Base-by-base conservation (phyloP, 2,113 vertebrate genomes). In the Barbus barbus region DNA sequence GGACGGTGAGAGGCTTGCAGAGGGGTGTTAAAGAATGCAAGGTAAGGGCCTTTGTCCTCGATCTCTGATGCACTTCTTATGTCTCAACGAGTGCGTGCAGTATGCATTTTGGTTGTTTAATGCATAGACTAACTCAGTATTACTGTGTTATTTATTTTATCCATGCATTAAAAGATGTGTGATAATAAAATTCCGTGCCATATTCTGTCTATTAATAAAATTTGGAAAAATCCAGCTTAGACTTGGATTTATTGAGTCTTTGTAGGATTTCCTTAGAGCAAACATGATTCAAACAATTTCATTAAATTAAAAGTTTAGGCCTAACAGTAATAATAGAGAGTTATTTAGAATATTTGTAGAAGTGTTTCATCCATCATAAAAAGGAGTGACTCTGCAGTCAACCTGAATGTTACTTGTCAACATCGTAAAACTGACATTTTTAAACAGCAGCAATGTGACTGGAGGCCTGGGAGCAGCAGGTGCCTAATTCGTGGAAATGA, bases 1-100 rank as follows among this genome's bases (percentile, higher is more conserved):
- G 38, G 60, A 67, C 44, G 20, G 12, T 11, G 63, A 71, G 31
- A 38, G 46, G 44, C 18, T 8, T 38, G 44, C 22, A 48, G 28
- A 56, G 63, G 31, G 79, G 63, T 24, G 63, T 16, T 12, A 81
- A 69, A 22, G 44, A 81, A 36, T 81, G 28, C 13, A 71, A 81
- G 79, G 79, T 56, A 71, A 31, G 61, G 46, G 44, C 65, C 79
- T 81, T 81, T 69, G 63, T 69, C 12, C 5, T 79, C 16, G n/a
- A 41, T 44, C n/a, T 78, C 61, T 51, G 61, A n/a, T 36, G 26
- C 78, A 22, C 24, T 20, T 46, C 8, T 22, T 24, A 14, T 36
- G 44, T 51, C 26, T 44, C 26, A n/a, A 61, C 20, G 46, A 48
- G n/a, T 16, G 14, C 3, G 9, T 4, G 51, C 18, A 41, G 0